Conservation (phyloP, 2,113 vertebrate genomes). For the Cephalophus harveyi region DNA sequence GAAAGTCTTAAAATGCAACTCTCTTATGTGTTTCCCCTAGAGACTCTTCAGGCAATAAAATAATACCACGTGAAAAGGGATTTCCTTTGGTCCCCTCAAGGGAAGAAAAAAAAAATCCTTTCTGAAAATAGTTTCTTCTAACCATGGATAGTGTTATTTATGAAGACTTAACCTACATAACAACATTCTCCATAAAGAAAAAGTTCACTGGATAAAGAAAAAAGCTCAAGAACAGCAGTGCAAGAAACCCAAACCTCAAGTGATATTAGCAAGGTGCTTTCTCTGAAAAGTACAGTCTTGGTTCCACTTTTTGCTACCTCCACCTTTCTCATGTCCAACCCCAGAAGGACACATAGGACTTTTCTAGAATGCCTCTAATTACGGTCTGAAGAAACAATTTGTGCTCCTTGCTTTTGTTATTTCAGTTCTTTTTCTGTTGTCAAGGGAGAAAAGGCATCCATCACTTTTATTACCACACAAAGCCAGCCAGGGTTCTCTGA, state of each 20-base stretch:
- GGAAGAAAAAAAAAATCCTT: neutral
- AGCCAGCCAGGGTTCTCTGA: conserved; percentile 68
- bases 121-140: conserved; percentile 36
- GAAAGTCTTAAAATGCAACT: neutral
- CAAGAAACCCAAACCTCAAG: neutral
- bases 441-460: conserved; percentile 59
- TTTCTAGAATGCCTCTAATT: conserved; percentile 26
- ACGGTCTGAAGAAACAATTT: conserved; percentile 33
- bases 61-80: conserved; percentile 20
- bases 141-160: conserved; percentile 31
- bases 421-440: conserved; percentile 55
- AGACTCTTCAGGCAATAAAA: conserved; percentile 27
- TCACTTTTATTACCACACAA: conserved; percentile 73
- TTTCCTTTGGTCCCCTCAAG: conserved; percentile 21
- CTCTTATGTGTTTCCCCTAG: neutral
- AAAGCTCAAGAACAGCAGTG: neutral
- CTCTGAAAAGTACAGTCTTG: neutral
- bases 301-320: neutral
- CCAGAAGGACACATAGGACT: neutral
- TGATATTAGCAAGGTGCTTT: neutral
- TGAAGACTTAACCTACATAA: conserved; percentile 15
- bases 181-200: conserved; percentile 7
- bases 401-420: conserved; percentile 47
- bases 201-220: neutral
- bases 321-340: neutral